Conservation (phyloP, 1,140 invertebrate genomes). For the Calosoma granatense region DNA sequence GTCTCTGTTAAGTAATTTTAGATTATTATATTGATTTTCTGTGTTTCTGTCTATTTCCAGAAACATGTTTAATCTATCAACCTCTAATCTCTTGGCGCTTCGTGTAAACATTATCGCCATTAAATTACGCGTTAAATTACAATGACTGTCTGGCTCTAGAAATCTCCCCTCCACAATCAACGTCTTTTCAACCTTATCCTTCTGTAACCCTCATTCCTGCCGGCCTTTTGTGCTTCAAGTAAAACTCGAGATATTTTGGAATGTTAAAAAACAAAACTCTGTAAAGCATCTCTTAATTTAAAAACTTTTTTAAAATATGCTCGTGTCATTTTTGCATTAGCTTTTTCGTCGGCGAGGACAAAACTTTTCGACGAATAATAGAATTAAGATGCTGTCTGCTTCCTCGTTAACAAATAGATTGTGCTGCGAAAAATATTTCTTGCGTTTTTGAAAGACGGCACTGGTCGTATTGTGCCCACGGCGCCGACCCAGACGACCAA, state of each 20-base stretch:
- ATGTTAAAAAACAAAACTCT: slow-evolving; percentile 6
- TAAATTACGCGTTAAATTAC: slow-evolving; percentile 2
- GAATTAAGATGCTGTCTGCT: not conserved
- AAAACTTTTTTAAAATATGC: slow-evolving; percentile 9
- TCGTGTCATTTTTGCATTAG: slow-evolving; percentile 7
- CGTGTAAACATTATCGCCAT: not conserved
- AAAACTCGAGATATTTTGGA: not conserved
- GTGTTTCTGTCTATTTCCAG: too few species aligned
- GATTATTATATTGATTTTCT: too few species aligned
- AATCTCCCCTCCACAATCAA: not conserved
- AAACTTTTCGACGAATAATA: slow-evolving; percentile 2
- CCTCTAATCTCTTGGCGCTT: not conserved
- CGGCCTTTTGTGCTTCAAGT: not conserved
- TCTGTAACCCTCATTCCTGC: not conserved
- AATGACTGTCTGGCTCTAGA: not conserved
- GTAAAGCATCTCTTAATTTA: slow-evolving; percentile 7
- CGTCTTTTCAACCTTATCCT: not conserved
- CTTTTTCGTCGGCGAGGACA: not conserved
- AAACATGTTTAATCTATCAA: too few species aligned
- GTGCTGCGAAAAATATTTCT: not conserved
- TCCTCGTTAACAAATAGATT: not conserved
- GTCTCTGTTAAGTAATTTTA: too few species aligned
- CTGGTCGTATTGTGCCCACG: too few species aligned
- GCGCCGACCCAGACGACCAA: not conserved
- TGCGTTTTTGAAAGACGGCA: not conserved